Evolutionary conservation across 1,140 invertebrate species (phyloP), one percentile per base, ranked within the genome.

Genomic region (Trissolcus basalis): DNA sequence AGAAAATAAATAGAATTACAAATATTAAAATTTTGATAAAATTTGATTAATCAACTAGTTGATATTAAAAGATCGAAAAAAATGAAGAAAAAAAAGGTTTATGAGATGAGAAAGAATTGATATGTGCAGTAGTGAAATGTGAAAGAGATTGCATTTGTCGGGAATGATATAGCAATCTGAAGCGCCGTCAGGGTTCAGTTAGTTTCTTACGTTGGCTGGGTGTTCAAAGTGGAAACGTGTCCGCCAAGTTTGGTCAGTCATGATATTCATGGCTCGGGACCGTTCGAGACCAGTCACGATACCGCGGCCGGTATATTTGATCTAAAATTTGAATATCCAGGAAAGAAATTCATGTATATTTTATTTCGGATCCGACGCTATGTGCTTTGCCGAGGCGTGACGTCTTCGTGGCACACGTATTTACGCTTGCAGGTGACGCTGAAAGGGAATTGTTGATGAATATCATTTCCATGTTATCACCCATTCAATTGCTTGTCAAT

Each of bases 251-350:
- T 85, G 86, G 86, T 87, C 87, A 87, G 84, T 86, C 86, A 87
- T 86, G 86, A 87, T 88, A 88, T 88, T 88, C 87, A 88, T 88
- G 86, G 86, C 80, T 78, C 83, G 87, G 85, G 87, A 88, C 85
- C 84, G 83, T 82, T 80, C 73, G 82, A 80, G 81, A 81, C 79
- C 78, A 61, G 76, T 77, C 78, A 78, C 80, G 83, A 84, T 86
- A 86, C 75, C 78, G 58, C 70, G 70, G 67, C 75, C 82, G 85
- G 82, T 86, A 87, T 87, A 88, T 87, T 86, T 80, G 86, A 88
- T 86, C 83, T 77, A 79, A 83, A 80, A 87, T 88, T 88, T 88
- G 86, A 88, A 88, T 88, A 87, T 80, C 77, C 78, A 79, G 81
- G 80, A 80, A 82, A 84, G 82, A 84, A 82, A 68, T 82, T 82